A percentile compares a stretch with the other conserved stretches of the same genome.
Conservation (phyloP, 2,113 vertebrate genomes). For the Pampusana beccarii region DNA sequence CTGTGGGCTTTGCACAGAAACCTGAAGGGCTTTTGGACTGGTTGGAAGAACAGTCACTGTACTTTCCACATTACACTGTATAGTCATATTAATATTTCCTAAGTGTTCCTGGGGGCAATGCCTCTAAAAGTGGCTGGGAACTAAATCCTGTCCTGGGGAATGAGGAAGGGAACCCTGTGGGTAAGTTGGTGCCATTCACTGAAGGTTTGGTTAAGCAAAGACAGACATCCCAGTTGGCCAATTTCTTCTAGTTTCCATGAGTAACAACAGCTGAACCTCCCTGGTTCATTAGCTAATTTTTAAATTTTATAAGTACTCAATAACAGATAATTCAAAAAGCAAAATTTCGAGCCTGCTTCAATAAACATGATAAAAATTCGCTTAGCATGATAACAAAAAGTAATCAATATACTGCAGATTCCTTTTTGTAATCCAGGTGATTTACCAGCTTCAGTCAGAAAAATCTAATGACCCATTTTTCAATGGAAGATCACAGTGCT, state of each 20-base stretch:
- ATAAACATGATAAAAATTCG: not conserved
- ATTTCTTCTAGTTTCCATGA: not conserved
- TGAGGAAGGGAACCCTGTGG: not conserved
- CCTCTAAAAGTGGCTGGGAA: not conserved
- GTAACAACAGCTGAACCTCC: not conserved
- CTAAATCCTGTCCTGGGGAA: fast-evolving
- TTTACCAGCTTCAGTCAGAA: not conserved
- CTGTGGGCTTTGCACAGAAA: not conserved
- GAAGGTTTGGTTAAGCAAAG: not conserved
- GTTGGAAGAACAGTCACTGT: not conserved
- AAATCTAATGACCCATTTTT: not conserved
- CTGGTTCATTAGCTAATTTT: not conserved
- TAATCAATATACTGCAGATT: not conserved
- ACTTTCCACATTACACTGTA: not conserved
- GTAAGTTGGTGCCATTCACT: not conserved
- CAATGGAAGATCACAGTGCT: not conserved
- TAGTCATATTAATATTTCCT: not conserved
- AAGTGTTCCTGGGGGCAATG: not conserved
- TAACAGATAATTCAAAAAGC: not conserved
- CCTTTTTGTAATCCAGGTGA: not conserved
- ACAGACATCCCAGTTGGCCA: not conserved
- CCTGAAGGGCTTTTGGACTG: not conserved
- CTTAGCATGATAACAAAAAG: not conserved
- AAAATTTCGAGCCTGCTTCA: not conserved
- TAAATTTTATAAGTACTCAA: not conserved